phyloP scores from a whole-genome alignment of 2,888 invertebrate species.

The Tenthredo notha region DNA sequence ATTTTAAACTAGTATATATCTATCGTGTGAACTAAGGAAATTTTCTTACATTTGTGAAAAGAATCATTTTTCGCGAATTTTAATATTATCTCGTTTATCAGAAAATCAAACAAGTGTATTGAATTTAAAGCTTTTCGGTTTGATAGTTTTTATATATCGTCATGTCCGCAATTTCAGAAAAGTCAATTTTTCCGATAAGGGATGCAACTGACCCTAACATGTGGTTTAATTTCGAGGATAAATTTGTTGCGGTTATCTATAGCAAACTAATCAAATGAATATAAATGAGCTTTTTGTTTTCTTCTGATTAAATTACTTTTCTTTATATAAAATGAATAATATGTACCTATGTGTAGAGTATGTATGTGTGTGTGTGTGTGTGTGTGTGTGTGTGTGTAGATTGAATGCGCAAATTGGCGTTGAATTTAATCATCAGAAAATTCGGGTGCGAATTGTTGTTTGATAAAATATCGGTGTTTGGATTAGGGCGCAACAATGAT shows the following conservation, averaged over 20 bases:
- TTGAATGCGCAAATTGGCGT: not conserved
- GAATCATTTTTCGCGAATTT: no score
- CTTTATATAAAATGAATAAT: not conserved
- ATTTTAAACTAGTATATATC: no score
- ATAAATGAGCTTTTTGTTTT: not conserved
- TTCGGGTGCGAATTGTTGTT: not conserved
- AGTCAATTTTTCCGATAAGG: not conserved
- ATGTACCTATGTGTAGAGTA: no score
- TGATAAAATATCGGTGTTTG: slow-evolving; percentile 12
- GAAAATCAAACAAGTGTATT: not conserved
- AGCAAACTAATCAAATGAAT: not conserved
- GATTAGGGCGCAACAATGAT: slow-evolving; percentile 24
- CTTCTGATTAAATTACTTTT: not conserved
- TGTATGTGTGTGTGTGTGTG: no score
- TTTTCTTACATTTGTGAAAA: no score
- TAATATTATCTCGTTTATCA: not conserved
- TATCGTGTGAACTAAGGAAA: no score
- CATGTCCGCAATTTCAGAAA: not conserved
- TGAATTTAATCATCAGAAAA: slow-evolving; percentile 34
- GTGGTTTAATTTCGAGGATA: not conserved
- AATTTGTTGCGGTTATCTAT: not conserved
- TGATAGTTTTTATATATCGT: not conserved
- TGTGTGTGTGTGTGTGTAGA: not conserved
- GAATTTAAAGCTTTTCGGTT: not conserved
- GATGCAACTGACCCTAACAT: not conserved